phyloP scores from a whole-genome alignment of 1,140 invertebrate species.

The Aradophagus sp. region DNA sequence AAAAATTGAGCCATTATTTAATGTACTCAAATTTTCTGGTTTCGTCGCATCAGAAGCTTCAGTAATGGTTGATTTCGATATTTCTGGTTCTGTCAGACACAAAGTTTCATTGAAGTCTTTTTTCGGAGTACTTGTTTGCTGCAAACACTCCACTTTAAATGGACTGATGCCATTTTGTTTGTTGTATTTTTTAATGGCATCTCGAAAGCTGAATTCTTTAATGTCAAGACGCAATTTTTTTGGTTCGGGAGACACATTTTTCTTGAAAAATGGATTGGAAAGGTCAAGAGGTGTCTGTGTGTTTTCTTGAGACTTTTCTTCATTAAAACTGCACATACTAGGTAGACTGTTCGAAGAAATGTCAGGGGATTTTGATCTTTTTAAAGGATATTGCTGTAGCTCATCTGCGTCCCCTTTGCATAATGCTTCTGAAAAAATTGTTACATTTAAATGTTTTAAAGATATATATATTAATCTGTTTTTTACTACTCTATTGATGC shows the following conservation, averaged over 20 bases:
- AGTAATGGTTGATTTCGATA: no score
- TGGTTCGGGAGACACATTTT: constrained; percentile 8
- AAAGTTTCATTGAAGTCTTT: no score
- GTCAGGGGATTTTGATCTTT: constrained; percentile 5
- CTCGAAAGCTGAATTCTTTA: constrained; percentile 15
- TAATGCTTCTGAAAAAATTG: no score
- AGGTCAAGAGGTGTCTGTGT: constrained; percentile 2
- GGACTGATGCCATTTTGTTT: constrained; percentile 3
- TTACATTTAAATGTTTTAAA: no score
- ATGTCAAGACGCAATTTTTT: constrained; percentile 17
- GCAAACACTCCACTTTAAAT: no score
- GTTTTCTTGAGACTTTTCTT: constrained; percentile 50
- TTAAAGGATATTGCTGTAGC: background rate
- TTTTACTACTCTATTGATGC: no score
- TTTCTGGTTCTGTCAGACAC: no score
- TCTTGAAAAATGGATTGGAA: background rate
- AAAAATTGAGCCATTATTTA: no score
- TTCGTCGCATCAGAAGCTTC: no score
- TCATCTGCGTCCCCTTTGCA: no score
- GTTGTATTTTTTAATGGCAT: constrained; percentile 24
- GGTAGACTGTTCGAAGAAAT: background rate
- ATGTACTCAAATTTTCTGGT: no score
- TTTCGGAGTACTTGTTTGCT: no score
- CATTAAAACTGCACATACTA: constrained; percentile 58
- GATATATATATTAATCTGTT: background rate